phyloP scores from a whole-genome alignment of 2,888 invertebrate species.

The Cantharis flavilabris region DNA sequence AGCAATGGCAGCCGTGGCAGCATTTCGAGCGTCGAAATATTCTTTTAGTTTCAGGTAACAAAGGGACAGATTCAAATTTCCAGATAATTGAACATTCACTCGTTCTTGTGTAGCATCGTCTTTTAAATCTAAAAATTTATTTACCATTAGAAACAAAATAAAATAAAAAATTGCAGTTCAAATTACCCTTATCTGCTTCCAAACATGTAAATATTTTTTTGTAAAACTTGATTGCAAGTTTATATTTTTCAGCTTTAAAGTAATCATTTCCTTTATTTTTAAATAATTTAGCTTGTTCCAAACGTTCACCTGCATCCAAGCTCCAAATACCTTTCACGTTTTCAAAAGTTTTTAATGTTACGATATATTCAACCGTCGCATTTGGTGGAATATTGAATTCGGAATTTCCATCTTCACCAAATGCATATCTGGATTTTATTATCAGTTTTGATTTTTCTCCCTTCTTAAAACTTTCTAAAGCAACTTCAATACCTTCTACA shows the following conservation, averaged over 20 bases:
- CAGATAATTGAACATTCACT: conserved; percentile 66
- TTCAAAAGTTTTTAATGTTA: conserved; percentile 84
- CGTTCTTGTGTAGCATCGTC: conserved; percentile 56
- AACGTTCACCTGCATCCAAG: conserved; percentile 75
- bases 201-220: conserved; percentile 72
- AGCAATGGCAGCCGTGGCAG: conserved; percentile 78
- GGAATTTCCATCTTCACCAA: conserved; percentile 70
- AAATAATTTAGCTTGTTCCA: conserved; percentile 78
- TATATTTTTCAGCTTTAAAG: conserved; percentile 79
- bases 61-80: conserved; percentile 80
- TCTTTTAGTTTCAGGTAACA: conserved; percentile 79
- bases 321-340: conserved; percentile 84
- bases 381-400: conserved; percentile 78
- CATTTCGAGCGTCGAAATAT: conserved; percentile 69
- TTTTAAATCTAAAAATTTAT: conserved; percentile 43
- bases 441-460: conserved; percentile 77
- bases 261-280: conserved; percentile 92
- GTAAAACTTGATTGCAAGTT: conserved; percentile 85
- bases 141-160: neutral
- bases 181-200: conserved; percentile 60
- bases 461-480: conserved; percentile 78
- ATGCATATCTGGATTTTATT: conserved; percentile 80
- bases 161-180: neutral
- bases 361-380: conserved; percentile 77
- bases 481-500: conserved; percentile 81